Evolutionary conservation across 2,113 vertebrate species (phyloP).

Genomic region (Cottus gobio): DNA sequence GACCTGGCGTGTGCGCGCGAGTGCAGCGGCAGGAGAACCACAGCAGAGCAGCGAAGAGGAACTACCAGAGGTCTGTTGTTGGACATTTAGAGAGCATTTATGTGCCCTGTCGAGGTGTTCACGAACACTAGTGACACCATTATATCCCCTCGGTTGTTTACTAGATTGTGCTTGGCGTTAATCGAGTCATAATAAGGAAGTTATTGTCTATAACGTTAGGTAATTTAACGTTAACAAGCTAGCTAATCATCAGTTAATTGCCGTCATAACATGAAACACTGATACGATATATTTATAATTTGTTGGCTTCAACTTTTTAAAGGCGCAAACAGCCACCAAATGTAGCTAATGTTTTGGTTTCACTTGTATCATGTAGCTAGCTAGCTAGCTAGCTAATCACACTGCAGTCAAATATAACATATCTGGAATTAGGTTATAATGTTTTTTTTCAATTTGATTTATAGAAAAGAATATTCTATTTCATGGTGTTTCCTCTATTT

Average conservation of each 20-base stretch:
- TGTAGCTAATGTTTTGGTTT: background rate
- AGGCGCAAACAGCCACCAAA: background rate
- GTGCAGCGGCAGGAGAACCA: constrained; percentile 57
- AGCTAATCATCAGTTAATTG: background rate
- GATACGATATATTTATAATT: no score
- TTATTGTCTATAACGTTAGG: background rate
- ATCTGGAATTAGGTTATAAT: background rate
- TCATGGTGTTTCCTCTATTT: no score
- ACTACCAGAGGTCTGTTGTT: constrained; percentile 81
- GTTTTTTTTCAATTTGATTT: background rate
- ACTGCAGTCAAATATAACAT: background rate
- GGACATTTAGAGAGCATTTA: no score
- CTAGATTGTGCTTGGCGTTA: background rate
- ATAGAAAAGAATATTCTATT: background rate
- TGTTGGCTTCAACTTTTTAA: no score
- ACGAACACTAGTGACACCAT: rapidly evolving
- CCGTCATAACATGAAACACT: no score
- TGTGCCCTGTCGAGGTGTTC: background rate
- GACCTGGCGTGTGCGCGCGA: constrained; percentile 35
- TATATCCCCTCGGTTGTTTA: background rate
- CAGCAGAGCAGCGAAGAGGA: constrained; percentile 80
- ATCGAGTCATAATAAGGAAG: background rate
- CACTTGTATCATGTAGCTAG: no score
- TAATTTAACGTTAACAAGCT: background rate
- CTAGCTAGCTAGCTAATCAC: background rate